Percentiles rank a stretch among this genome's conserved stretches.
phyloP scores from a whole-genome alignment of 1,140 invertebrate species.

The Apis florea region DNA sequence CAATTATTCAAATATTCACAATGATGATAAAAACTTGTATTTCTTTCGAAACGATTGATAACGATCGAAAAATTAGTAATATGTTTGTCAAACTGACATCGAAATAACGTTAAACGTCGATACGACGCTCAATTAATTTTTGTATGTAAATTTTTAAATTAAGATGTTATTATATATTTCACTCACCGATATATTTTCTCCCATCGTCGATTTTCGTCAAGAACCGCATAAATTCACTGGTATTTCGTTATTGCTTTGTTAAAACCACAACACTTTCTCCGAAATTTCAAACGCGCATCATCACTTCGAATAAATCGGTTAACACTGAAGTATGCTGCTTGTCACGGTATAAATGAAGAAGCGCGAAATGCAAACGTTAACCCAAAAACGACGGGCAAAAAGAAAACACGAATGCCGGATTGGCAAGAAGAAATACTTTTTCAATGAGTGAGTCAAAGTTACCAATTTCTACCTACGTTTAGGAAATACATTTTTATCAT shows the following conservation, averaged over 20 bases:
- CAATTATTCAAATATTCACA: not conserved
- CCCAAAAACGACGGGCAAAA: conserved; percentile 76
- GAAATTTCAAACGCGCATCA: conserved; percentile 9
- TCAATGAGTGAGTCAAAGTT: conserved; percentile 80
- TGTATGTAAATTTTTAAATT: not conserved
- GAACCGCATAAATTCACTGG: not conserved
- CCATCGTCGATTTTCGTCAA: too few relatives aligned
- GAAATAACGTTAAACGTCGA: not conserved
- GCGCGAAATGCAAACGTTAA: conserved; percentile 70
- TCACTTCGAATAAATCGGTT: conserved; percentile 22
- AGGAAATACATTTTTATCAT: conserved; percentile 78
- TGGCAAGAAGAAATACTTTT: conserved; percentile 69
- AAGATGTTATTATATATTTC: not conserved
- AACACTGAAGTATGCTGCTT: conserved; percentile 35
- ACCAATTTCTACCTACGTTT: conserved; percentile 80
- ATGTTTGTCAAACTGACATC: not conserved
- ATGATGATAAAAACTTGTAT: not conserved
- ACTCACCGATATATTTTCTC: not conserved
- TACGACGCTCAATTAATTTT: not conserved
- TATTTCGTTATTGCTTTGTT: not conserved
- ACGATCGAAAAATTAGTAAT: not conserved
- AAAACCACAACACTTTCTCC: not conserved
- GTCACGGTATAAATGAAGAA: conserved; percentile 44
- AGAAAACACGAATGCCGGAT: conserved; percentile 55
- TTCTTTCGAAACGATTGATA: not conserved